Conservation (phyloP, 2,888 invertebrate genomes). For the Scotopteryx bipunctaria region DNA sequence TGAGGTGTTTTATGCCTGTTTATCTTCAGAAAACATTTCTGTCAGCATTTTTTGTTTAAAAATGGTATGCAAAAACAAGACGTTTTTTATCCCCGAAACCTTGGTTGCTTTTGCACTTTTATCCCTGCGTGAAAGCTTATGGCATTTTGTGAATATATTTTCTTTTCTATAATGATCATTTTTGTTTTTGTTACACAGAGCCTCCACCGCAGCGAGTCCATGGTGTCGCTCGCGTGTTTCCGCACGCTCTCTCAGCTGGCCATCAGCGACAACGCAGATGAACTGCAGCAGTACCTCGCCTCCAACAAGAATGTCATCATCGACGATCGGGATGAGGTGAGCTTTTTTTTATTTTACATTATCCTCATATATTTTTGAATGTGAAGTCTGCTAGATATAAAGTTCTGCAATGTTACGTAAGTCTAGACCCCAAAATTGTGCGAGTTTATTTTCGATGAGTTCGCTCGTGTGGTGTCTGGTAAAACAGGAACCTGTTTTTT, state of each 20-base stretch:
- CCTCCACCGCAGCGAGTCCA: constrained; percentile 94
- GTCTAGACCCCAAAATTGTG: no score
- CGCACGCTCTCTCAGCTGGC: constrained; percentile 91
- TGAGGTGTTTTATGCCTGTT: constrained; percentile 50
- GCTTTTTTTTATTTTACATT: background rate
- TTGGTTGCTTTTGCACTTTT: constrained; percentile 22
- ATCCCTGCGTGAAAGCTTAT: background rate
- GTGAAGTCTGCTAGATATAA: no score
- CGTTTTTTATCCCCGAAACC: constrained; percentile 1
- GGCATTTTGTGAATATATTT: background rate
- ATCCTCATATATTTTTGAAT: background rate
- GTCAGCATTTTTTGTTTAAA: constrained; percentile 5
- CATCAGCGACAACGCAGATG: constrained; percentile 90
- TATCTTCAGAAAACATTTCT: constrained; percentile 7
- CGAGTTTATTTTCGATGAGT: no score
- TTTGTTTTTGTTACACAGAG: constrained; percentile 83
- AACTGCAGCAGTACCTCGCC: constrained; percentile 91
- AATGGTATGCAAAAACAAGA: background rate
- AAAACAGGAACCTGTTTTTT: no score
- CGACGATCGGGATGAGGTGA: constrained; percentile 94
- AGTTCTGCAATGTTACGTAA: no score
- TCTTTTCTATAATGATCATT: background rate
- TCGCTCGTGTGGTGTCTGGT: no score
- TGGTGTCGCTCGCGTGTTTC: constrained; percentile 93
- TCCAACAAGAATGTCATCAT: constrained; percentile 91